Base-by-base conservation (phyloP, 2,888 invertebrate genomes). In the Aspidiotus rigidus region DNA sequence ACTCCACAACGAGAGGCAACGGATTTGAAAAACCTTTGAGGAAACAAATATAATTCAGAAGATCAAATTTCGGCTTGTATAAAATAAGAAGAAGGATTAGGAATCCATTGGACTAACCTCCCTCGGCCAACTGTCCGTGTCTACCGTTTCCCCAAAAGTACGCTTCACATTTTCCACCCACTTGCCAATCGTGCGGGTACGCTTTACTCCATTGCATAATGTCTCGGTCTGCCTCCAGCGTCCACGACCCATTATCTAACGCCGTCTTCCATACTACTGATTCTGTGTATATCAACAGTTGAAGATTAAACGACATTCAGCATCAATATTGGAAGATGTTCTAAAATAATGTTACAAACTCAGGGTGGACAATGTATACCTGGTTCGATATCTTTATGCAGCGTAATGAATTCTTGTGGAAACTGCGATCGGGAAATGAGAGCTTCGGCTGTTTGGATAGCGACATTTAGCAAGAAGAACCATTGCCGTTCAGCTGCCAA, bases 171-270 rank as follows among this genome's bases (percentile, higher is more conserved):
- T 82, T 82, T 7, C 84, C 84, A 7, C 84, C 84, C 49, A 83
- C 81, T 76, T 84, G 84, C 85, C 85, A 86, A 76, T 85, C 85
- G 71, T 83, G 82, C 6, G 85, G 85, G 49, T 80, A 77, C 73
- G 83, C 81, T 2, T 81, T 81, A 1, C 81, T 81, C 85, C 85
- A 86, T 59, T 78, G 77, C 78, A 85, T 83, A 55, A 85, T 81
- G 75, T 85, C 83, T 64, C 81, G 80, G 74, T 85, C 85, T 74
- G 82, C 82, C 72, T 80, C 80, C 56, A 83, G 74, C 64, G 78
- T 80, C 85, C 85, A 86, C 39, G 77, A 76, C 39, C 76, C 76
- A 73, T 83, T 83, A 72, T 83, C 80, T 73, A 77, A 75, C 5
- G 77, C 77, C 11, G 73, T 61, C 41, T 72, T 71, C 71, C 73